Percentiles rank a stretch among this genome's conserved stretches.
phyloP scores from a whole-genome alignment of 2,797 vertebrate genomes.

The Mionectes olivaceus region DNA sequence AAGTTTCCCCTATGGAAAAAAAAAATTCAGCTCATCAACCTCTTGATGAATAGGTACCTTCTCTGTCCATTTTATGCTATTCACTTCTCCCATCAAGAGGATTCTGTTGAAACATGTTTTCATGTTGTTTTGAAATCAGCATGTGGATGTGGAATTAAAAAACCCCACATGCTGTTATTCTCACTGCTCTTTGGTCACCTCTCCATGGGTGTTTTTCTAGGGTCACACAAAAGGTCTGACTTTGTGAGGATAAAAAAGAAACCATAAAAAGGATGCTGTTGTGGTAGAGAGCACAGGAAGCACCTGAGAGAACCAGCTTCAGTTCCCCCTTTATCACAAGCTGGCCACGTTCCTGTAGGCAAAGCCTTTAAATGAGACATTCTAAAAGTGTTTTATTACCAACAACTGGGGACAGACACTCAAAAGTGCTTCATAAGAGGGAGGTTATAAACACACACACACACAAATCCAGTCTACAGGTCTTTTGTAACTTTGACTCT shows the following conservation, averaged over 20 bases:
- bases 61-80: not conserved
- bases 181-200: not conserved
- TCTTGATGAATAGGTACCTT: not conserved
- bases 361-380: not conserved
- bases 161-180: not conserved
- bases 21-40: not conserved
- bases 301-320: not conserved
- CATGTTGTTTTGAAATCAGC: not conserved
- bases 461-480: not conserved
- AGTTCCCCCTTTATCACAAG: not conserved
- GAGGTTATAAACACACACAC: not conserved
- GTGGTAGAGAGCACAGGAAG: not conserved
- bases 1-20: not conserved
- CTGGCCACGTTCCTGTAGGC: not conserved
- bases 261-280: not conserved
- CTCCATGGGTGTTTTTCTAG: not conserved
- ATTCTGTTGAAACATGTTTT: conserved; percentile 7
- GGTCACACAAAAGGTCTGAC: not conserved
- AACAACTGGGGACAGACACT: not conserved
- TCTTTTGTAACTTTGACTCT: not conserved
- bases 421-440: not conserved
- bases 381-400: not conserved
- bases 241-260: not conserved
- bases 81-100: not conserved
- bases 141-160: not conserved